Evolutionary conservation across 1,140 invertebrate genomes (phyloP).

Genomic region (Epicauta chinensis): DNA sequence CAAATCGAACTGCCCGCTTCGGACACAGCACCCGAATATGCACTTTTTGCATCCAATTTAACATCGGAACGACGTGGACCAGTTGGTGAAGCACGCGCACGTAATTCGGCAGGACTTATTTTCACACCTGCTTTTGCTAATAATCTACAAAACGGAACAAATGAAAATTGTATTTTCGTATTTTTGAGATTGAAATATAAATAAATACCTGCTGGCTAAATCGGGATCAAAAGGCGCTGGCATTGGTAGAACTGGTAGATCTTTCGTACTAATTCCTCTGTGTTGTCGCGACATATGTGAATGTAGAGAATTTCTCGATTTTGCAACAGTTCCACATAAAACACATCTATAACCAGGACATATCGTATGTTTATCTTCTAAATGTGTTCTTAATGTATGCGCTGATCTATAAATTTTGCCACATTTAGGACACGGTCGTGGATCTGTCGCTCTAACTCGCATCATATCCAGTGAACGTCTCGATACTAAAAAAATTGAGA

Average conservation of each 20-base stretch:
- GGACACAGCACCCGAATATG: conserved; percentile 53
- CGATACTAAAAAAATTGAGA: conserved; percentile 49
- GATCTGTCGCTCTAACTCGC: conserved; percentile 82
- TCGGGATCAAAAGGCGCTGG: conserved; percentile 85
- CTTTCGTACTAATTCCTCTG: conserved; percentile 86
- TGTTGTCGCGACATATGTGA: conserved; percentile 91
- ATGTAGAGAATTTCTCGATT: conserved; percentile 82
- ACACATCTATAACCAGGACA: conserved; percentile 88
- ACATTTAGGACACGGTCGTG: conserved; percentile 84
- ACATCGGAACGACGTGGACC: conserved; percentile 71
- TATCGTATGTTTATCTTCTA: conserved; percentile 88
- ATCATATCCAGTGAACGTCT: conserved; percentile 74
- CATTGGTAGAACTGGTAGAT: conserved; percentile 84
- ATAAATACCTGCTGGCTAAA: conserved; percentile 59
- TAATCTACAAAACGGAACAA: conserved; percentile 48
- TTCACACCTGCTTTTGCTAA: conserved; percentile 82
- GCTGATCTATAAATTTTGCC: conserved; percentile 89
- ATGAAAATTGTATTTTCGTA: neutral
- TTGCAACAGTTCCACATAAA: conserved; percentile 84
- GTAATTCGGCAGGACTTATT: conserved; percentile 72
- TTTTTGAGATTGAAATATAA: neutral
- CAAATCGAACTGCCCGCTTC: conserved; percentile 63
- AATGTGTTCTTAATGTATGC: conserved; percentile 80
- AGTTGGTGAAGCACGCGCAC: conserved; percentile 75
- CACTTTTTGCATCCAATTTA: conserved; percentile 61